Conservation (phyloP, 2,888 invertebrate genomes). For the Protodeltote pygarga region DNA sequence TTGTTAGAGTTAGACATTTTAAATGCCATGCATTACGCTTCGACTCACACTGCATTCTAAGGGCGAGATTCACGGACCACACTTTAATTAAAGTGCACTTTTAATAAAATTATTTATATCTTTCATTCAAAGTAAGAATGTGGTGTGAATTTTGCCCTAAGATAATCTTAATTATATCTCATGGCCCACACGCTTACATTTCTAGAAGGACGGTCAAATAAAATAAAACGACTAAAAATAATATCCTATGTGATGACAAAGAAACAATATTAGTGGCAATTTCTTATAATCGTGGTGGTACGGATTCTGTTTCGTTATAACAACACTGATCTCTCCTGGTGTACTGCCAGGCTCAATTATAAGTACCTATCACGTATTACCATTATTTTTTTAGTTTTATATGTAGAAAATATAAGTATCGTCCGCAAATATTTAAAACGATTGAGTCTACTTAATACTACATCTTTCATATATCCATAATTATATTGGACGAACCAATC, state of each 20-base stretch:
- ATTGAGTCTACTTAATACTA: conserved; percentile 7
- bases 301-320: conserved; percentile 24
- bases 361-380: background rate
- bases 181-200: conserved; percentile 55
- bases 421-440: conserved; percentile 1
- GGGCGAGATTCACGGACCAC: no score
- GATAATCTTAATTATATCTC: conserved; percentile 40
- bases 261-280: conserved; percentile 9
- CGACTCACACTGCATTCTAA: conserved; percentile 25
- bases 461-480: conserved; percentile 9
- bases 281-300: conserved; percentile 20
- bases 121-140: no score
- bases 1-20: conserved; percentile 45
- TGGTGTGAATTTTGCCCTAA: no score
- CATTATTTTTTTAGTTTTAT: no score
- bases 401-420: conserved; percentile 2
- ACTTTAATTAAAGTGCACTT: no score
- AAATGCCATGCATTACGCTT: conserved; percentile 60
- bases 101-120: no score
- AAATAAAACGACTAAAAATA: conserved; percentile 50
- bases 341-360: background rate
- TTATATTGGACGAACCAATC: conserved; percentile 14
- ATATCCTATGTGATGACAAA: conserved; percentile 5
- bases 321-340: background rate
- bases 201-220: conserved; percentile 75